phyloP scores from a whole-genome alignment of 2,888 invertebrate species.

The Heliconius hortense region DNA sequence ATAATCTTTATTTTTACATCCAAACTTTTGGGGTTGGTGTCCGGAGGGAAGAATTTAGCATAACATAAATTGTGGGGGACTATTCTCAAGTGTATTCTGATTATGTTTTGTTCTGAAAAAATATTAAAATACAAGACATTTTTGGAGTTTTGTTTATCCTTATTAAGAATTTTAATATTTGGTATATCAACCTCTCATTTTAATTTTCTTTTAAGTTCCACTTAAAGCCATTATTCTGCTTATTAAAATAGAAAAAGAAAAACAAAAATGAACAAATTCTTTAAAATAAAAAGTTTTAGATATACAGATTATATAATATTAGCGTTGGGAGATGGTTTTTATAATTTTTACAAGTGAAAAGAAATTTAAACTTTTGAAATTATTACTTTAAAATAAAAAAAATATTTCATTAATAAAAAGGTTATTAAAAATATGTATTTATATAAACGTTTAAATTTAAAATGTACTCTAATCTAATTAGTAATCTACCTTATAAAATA shows the following conservation, averaged over 20 bases:
- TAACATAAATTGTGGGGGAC: constrained; percentile 7
- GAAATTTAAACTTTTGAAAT: not conserved
- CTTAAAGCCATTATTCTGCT: not conserved
- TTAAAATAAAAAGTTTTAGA: no score
- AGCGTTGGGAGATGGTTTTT: not conserved
- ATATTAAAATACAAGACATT: constrained; percentile 1
- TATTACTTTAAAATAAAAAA: no score
- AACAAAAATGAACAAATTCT: not conserved
- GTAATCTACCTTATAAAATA: no score
- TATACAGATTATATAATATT: not conserved
- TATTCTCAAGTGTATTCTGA: constrained; percentile 18
- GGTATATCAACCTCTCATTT: not conserved
- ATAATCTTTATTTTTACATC: constrained; percentile 37
- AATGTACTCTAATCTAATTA: no score
- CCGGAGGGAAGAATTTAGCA: constrained; percentile 23
- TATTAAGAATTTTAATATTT: constrained; percentile 12
- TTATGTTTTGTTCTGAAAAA: constrained; percentile 10
- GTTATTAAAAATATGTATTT: no score
- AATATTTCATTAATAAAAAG: no score
- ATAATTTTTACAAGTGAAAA: not conserved
- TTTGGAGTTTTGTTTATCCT: not conserved
- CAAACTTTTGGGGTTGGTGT: constrained; percentile 30
- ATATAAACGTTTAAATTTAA: no score
- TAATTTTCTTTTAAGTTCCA: not conserved
- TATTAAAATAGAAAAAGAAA: not conserved